Conservation (phyloP, 2,797 vertebrate genomes). For the Hydrolagus colliei region DNA sequence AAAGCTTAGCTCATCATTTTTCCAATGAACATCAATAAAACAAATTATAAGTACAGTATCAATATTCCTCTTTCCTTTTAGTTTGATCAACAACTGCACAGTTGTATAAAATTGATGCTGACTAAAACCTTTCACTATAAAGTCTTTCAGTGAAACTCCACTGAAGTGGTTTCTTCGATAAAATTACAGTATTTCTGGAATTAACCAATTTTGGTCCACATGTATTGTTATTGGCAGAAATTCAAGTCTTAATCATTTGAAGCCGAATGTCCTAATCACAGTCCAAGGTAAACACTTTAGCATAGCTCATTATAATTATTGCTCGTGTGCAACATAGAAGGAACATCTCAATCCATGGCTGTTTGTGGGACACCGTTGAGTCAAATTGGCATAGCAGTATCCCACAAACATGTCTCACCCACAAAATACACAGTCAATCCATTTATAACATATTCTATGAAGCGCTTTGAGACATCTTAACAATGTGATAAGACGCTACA, state of each 20-base stretch:
- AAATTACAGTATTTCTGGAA: background rate
- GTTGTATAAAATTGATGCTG: background rate
- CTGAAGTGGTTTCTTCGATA: background rate
- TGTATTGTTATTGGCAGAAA: slow-evolving; percentile 8
- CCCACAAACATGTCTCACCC: too few relatives aligned
- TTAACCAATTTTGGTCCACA: background rate
- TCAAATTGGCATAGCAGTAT: too few relatives aligned
- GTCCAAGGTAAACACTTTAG: background rate
- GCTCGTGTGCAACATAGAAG: background rate
- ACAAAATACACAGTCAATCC: too few relatives aligned
- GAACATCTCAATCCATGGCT: background rate
- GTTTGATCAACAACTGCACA: background rate
- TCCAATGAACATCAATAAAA: background rate
- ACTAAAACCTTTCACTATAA: background rate
- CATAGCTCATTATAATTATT: background rate
- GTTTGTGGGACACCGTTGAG: too few relatives aligned
- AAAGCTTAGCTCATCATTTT: background rate
- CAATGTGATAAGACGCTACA: too few relatives aligned
- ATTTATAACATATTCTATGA: too few relatives aligned
- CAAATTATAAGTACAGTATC: background rate
- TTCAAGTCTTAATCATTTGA: slow-evolving; percentile 17
- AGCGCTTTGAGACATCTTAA: too few relatives aligned
- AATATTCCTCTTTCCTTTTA: background rate
- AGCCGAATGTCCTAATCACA: background rate
- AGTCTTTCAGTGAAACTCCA: background rate